Evolutionary conservation across 2,113 vertebrate genomes (phyloP), one percentile per base, ranked within the genome.

Genomic region (Gallinago jamesoni): DNA sequence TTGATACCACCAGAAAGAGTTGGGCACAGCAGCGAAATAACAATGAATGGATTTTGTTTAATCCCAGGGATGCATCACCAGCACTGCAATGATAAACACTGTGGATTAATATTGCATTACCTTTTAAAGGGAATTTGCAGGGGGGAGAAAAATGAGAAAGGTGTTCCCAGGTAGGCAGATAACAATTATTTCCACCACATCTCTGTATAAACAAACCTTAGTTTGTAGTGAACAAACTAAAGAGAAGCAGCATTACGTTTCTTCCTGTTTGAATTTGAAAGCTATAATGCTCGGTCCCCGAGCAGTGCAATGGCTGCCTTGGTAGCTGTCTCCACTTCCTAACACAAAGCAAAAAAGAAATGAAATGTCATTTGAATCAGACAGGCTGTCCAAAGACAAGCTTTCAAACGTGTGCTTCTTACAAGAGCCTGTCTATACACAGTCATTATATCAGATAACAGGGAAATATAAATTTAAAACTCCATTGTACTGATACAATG

Each of bases 1-100:
- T 93, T 89, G 87, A 85, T 95, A 87, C 69, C 55, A 63, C 67
- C 80, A 91, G 90, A 67, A 95, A 89, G 74, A 69, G 50, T 21
- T 0, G 6, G 66, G 70, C 63, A 48, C 59, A 82, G 48, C 56
- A 56, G 57, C 53, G 70, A 90, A 97, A 73, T 47, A 85, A 84
- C 73, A 68, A 57, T 41, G 31, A 94, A 60, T 16, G 57, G 74
- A 59, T 85, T 94, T 89, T 76, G 70, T 84, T 82, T 73, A 87
- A 74, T 67, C 69, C 77, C 63, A 69, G 56, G 52, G 78, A 67
- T 16, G 24, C 41, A 27, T 5, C 92, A 50, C 70, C 91, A 87
- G 78, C 47, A 35, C 63, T 55, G 39, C 53, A 60, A 10, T 21
- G 41, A 55, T 72, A 66, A 67, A 31, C 59, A 31, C 48, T 69